Conservation (phyloP, 2,888 invertebrate species). For the Emmelina monodactyla region DNA sequence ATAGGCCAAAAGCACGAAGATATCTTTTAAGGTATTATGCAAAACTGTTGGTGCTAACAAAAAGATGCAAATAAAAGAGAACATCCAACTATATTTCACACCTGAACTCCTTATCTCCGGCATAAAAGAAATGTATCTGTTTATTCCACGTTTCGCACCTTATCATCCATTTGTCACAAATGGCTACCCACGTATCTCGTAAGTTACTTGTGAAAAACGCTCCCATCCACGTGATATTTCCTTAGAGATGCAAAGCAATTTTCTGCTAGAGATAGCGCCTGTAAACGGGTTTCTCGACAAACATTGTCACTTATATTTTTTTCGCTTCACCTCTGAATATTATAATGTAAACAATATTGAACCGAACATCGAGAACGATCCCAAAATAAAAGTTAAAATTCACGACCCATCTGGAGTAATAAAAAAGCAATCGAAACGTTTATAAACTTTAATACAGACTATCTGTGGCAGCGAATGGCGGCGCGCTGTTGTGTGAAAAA, state of each 20-base stretch:
- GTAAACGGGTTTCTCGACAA: constrained; percentile 28
- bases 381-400: constrained; percentile 23
- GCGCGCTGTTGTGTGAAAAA: not conserved
- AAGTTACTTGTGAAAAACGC: constrained; percentile 27
- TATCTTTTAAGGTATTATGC: too few relatives aligned
- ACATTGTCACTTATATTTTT: constrained; percentile 1
- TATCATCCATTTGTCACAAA: constrained; percentile 27
- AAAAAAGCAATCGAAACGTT: constrained; percentile 26
- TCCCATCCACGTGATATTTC: constrained; percentile 47
- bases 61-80: too few relatives aligned
- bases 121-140: not conserved
- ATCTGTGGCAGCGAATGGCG: not conserved
- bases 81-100: too few relatives aligned
- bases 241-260: constrained; percentile 60
- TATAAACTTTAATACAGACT: too few relatives aligned
- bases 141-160: constrained; percentile 15
- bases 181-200: constrained; percentile 20
- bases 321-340: constrained; percentile 3
- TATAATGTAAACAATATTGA: constrained; percentile 17
- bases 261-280: constrained; percentile 54
- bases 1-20: too few relatives aligned
- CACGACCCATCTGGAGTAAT: constrained; percentile 30
- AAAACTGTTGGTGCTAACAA: too few relatives aligned
- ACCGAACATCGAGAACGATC: constrained; percentile 19
- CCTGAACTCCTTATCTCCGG: too few relatives aligned